Evolutionary conservation across 2,888 invertebrate genomes (phyloP).

Genomic region (Hirtodrosophila cameraria): DNA sequence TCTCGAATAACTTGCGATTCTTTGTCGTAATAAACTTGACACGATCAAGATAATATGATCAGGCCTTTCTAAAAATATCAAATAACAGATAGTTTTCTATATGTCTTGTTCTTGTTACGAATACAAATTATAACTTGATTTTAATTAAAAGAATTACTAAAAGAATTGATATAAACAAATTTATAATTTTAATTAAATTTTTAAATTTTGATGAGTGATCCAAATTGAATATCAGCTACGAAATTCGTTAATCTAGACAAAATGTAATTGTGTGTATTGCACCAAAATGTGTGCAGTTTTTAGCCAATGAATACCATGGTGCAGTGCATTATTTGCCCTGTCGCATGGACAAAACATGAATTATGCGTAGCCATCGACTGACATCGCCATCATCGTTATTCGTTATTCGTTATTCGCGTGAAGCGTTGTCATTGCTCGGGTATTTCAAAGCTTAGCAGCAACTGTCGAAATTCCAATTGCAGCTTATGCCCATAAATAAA

Average conservation of each 20-base stretch:
- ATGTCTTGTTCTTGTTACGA: no score
- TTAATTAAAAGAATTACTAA: no score
- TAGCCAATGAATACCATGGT: slow-evolving; percentile 33
- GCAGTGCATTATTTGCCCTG: slow-evolving; percentile 10
- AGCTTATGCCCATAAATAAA: slow-evolving; percentile 66
- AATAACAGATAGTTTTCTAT: no score
- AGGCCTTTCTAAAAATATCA: no score
- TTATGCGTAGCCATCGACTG: slow-evolving; percentile 62
- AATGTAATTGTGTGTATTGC: no score
- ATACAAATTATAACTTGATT: no score
- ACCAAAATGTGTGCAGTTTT: background rate
- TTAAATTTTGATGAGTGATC: no score
- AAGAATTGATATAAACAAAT: no score
- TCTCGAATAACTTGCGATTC: no score
- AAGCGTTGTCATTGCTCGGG: slow-evolving; percentile 31
- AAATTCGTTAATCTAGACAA: no score
- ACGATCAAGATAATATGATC: no score
- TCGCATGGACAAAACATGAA: slow-evolving; percentile 38
- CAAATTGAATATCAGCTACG: background rate
- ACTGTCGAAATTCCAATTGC: slow-evolving; percentile 61
- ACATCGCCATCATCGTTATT: slow-evolving; percentile 29
- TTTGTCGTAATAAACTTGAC: no score
- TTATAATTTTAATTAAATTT: background rate
- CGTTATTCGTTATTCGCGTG: slow-evolving; percentile 23
- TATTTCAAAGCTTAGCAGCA: slow-evolving; percentile 24